These are phyloP conservation scores for Babylonia areolata DNA, from an alignment of 1,140 invertebrate genomes.

Conservation along the genomic window DNA sequence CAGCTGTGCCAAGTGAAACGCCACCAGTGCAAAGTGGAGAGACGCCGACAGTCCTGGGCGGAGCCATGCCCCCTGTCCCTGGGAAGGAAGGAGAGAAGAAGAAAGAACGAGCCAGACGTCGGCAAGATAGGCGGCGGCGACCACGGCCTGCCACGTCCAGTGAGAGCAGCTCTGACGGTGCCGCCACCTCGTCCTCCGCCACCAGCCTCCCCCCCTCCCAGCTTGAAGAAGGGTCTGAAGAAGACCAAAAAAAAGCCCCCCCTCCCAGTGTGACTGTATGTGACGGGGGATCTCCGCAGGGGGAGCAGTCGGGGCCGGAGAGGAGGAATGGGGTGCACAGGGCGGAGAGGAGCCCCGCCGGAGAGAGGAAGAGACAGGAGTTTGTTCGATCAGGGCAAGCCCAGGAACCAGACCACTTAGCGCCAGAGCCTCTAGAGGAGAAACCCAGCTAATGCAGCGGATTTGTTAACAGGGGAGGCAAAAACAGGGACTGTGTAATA, in stretches of 20 bases:
- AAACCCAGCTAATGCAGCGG: neutral
- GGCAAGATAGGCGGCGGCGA: neutral
- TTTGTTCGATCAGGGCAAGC: constrained; percentile 3
- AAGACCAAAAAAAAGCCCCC: constrained; percentile 35
- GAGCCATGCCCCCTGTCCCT: neutral
- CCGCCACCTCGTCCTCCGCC: neutral
- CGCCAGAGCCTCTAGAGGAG: constrained; percentile 11
- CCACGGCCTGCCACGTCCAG: neutral
- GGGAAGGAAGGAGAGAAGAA: neutral
- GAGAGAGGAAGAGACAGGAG: constrained; percentile 31
- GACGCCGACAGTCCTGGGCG: neutral
- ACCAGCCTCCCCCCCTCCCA: neutral
- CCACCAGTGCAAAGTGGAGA: neutral
- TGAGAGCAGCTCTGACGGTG: constrained; percentile 18
- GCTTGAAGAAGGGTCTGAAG: neutral
- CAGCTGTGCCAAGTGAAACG: neutral
- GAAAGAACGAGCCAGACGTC: neutral
- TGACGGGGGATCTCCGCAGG: constrained; percentile 4
- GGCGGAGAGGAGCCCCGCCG: constrained; percentile 6
- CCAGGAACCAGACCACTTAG: constrained; percentile 22
- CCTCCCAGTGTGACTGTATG: constrained; percentile 34
- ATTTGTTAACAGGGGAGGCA: neutral
- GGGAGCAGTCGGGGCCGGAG: constrained; percentile 5
- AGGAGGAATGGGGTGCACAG: constrained; percentile 31
- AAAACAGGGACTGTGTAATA: too few species aligned